Conservation (phyloP, 2,888 invertebrate species). For the Linnaemya tessellans region DNA sequence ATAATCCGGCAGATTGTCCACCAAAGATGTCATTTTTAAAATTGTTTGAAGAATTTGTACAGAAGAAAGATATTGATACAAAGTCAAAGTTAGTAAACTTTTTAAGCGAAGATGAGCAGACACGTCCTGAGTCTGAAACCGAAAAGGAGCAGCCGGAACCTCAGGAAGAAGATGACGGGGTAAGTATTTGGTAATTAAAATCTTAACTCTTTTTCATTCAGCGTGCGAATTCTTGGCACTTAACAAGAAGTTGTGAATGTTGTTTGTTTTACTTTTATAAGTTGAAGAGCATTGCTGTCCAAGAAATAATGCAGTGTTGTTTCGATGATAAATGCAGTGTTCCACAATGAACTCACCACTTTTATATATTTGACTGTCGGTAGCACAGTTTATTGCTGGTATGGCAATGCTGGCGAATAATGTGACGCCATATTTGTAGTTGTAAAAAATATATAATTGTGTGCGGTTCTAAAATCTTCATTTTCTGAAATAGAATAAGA, state of each 20-base stretch:
- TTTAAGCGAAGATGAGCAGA: conserved; percentile 60
- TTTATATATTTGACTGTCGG: background rate
- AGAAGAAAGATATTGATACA: conserved; percentile 74
- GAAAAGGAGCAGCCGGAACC: background rate
- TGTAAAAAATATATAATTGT: conserved; percentile 62
- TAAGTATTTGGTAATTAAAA: conserved; percentile 47
- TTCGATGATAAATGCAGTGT: background rate
- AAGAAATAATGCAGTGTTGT: background rate
- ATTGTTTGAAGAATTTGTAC: conserved; percentile 76
- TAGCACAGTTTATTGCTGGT: background rate
- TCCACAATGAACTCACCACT: background rate
- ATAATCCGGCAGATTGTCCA: background rate
- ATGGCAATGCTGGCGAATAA: conserved; percentile 40
- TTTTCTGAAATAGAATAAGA: conserved; percentile 9
- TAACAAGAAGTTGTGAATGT: background rate
- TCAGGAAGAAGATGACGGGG: conserved; percentile 51
- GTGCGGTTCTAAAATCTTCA: conserved; percentile 39
- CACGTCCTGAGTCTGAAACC: background rate
- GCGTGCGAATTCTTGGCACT: background rate
- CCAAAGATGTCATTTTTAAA: conserved; percentile 75
- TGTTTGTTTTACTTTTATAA: background rate
- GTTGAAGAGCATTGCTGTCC: conserved; percentile 2
- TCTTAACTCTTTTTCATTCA: background rate
- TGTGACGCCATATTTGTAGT: conserved; percentile 74
- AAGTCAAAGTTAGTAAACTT: conserved; percentile 48